These are phyloP conservation scores for Psilanteris sp. DNA, from an alignment of 1,140 invertebrate genomes.

Conservation along the genomic window DNA sequence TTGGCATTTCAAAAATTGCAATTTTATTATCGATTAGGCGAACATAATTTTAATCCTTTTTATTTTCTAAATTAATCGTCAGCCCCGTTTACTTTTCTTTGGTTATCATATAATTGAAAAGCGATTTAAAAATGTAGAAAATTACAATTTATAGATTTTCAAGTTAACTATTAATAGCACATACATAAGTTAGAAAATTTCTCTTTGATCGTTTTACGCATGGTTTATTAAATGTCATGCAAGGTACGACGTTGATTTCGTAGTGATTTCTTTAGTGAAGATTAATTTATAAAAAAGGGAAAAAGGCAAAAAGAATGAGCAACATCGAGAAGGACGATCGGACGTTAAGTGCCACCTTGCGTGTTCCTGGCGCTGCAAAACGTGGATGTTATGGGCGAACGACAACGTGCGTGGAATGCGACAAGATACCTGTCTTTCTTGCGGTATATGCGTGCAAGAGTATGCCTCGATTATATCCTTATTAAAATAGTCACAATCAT, in stretches of 20 bases:
- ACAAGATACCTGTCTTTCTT: slow-evolving; percentile 59
- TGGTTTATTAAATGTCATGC: slow-evolving; percentile 62
- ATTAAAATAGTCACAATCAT: slow-evolving; percentile 58
- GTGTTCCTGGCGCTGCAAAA: slow-evolving; percentile 53
- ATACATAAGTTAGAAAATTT: slow-evolving; percentile 46
- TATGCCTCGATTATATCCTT: slow-evolving; percentile 54
- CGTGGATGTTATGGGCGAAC: slow-evolving; percentile 58
- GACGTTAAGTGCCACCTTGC: slow-evolving; percentile 61
- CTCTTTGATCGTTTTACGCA: slow-evolving; percentile 59
- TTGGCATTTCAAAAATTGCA: too few species aligned
- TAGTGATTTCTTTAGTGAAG: slow-evolving; percentile 59
- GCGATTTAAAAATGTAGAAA: slow-evolving; percentile 6
- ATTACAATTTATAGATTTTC: slow-evolving; percentile 25
- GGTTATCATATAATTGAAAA: not conserved
- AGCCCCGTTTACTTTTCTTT: too few species aligned
- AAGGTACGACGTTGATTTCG: slow-evolving; percentile 55
- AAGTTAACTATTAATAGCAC: slow-evolving; percentile 25
- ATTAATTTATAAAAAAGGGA: slow-evolving; percentile 57
- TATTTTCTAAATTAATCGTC: too few species aligned
- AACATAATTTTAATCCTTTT: too few species aligned
- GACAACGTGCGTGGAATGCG: slow-evolving; percentile 61
- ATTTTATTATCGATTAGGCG: too few species aligned
- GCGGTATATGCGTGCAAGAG: slow-evolving; percentile 40
- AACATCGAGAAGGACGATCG: slow-evolving; percentile 51
- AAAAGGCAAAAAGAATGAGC: slow-evolving; percentile 39